Base-by-base conservation (phyloP, 2,888 invertebrate species). In the Emesis furor region DNA sequence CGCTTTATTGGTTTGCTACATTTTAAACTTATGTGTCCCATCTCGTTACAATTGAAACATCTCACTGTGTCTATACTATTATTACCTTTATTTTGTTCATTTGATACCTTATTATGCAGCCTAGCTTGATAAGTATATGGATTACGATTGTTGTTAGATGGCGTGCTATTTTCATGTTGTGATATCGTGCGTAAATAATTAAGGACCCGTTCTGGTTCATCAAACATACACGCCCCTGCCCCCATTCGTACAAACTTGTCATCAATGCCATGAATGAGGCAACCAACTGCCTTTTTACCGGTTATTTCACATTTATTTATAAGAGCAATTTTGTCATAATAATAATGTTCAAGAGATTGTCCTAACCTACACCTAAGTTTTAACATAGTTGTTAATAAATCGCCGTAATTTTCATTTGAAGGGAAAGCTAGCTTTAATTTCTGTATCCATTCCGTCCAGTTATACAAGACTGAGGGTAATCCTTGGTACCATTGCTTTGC, bases 401-500 rank as follows among this genome's bases (percentile, higher is more conserved):
- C 86, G 24, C 82, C 86, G 75, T 83, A 89, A 77, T 86, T 89
- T 74, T 83, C 87, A 69, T 84, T 88, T 1, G 86, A 85, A 1
- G 84, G 87, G 82, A 90, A 89, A 17, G 87, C 85, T 55, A 62
- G 24, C 39, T 85, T 85, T 75, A 89, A 59, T 77, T 88, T 88
- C 42, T 62, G 42, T 32, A 65, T 79, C 89, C 89, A 90, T 59
- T 90, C 86, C 12, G 62, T 30, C 89, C 90, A 90, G 7, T 83
- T 83, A 75, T 77, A 87, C 32, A 89, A 35, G 7, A 89, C 62
- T 6, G 88, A 85, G 4, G 88, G 86, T 59, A 89, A 71, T 2
- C 88, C 87, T 46, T 87, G 85, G 72, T 86, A 88, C 89, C 88
- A 90, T 59, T 77, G 83, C 65, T 85, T 84, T 3, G 88, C 88